Conservation (phyloP, 2,888 invertebrate species). For the Seira ritae region DNA sequence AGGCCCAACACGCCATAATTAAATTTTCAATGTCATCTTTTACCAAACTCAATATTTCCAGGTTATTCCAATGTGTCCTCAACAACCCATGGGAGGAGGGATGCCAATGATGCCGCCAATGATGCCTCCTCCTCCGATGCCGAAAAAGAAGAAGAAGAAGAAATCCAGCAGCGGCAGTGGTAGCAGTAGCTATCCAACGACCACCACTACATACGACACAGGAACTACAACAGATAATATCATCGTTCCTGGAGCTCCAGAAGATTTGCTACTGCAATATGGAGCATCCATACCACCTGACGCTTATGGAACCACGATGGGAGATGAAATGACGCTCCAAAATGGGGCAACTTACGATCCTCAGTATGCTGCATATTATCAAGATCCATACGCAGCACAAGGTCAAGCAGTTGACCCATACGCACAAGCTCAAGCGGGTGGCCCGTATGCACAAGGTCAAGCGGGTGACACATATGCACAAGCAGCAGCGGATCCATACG, state of each 20-base stretch:
- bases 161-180: neutral
- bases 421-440: too few relatives aligned
- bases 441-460: too few relatives aligned
- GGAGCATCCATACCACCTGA: neutral
- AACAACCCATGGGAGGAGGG: constrained; percentile 22
- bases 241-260: constrained; percentile 29
- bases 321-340: too few relatives aligned
- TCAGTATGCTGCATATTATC: too few relatives aligned
- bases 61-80: constrained; percentile 57
- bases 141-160: constrained; percentile 18
- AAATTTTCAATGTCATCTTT: neutral
- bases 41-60: neutral
- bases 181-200: neutral
- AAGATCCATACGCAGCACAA: too few relatives aligned
- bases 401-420: too few relatives aligned
- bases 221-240: constrained; percentile 24
- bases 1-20: neutral
- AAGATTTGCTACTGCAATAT: neutral
- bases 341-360: too few relatives aligned
- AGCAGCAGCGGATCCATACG: too few relatives aligned
- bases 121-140: constrained; percentile 36
- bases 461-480: too few relatives aligned
- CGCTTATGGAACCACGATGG: neutral
- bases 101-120: constrained; percentile 12
- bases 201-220: neutral